Percentiles rank a stretch among this genome's conserved stretches.
phyloP scores from a whole-genome alignment of 2,797 vertebrate genomes.

The Spea hammondii region DNA sequence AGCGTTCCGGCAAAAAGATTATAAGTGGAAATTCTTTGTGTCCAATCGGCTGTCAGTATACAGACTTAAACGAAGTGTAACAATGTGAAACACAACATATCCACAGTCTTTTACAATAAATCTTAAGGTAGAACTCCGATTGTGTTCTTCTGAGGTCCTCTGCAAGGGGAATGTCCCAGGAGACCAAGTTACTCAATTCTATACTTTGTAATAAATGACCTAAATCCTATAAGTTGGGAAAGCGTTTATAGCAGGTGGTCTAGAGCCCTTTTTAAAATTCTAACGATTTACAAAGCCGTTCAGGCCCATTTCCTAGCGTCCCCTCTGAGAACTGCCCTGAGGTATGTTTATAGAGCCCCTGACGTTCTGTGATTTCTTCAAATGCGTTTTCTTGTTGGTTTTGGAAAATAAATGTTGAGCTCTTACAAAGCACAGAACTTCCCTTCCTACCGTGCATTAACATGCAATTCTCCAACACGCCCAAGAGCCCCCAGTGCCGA shows the following conservation, averaged over 20 bases:
- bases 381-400: conserved; percentile 36
- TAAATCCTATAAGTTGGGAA: background rate
- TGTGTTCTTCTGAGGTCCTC: no score
- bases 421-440: conserved; percentile 25
- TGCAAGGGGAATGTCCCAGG: background rate
- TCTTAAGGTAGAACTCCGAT: no score
- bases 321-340: background rate
- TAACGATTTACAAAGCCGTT: background rate
- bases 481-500: background rate
- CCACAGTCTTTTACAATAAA: no score
- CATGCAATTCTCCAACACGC: conserved; percentile 38
- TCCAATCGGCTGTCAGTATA: no score
- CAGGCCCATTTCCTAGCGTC: background rate
- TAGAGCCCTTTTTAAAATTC: background rate
- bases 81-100: no score
- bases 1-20: no score
- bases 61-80: no score
- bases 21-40: no score
- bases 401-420: conserved; percentile 30
- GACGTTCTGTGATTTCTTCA: background rate
- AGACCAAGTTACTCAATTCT: background rate
- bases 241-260: background rate
- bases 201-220: background rate
- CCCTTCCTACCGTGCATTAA: conserved; percentile 48
- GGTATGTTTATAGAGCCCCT: background rate